These are phyloP conservation scores for Pterocles burchelli DNA, from an alignment of 2,113 vertebrate genomes.

Conservation along the genomic window DNA sequence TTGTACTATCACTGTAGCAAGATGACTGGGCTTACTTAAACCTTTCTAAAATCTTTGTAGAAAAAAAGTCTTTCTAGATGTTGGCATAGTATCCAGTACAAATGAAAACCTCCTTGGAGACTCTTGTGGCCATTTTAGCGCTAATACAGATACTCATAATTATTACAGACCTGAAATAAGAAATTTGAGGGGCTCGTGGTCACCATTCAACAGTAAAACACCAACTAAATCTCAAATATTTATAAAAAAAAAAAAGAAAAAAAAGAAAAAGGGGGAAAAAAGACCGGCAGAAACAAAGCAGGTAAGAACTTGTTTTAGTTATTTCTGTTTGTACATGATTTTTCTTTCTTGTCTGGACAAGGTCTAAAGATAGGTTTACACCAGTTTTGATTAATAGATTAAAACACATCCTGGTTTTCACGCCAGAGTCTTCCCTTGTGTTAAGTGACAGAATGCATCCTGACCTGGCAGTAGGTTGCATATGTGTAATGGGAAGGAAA, in stretches of 20 bases:
- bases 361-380: constrained; percentile 39
- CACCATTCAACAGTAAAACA: neutral
- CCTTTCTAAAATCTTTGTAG: neutral
- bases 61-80: neutral
- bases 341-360: constrained; percentile 57
- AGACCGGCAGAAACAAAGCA: neutral
- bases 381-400: constrained; percentile 44
- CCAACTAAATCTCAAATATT: neutral
- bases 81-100: neutral
- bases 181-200: neutral
- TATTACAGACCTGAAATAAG: neutral
- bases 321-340: constrained; percentile 25
- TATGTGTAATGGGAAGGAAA: constrained; percentile 40
- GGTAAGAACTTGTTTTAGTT: constrained; percentile 15
- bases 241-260: neutral
- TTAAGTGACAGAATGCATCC: constrained; percentile 40
- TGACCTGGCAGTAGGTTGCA: neutral
- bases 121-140: neutral
- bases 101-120: neutral
- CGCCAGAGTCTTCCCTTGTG: constrained; percentile 22
- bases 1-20: neutral
- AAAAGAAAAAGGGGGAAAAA: rapidly evolving
- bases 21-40: neutral
- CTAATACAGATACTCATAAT: neutral
- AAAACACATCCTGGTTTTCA: constrained; percentile 41